Conservation (phyloP, 2,888 invertebrate genomes). For the Pediacus dermestoides region DNA sequence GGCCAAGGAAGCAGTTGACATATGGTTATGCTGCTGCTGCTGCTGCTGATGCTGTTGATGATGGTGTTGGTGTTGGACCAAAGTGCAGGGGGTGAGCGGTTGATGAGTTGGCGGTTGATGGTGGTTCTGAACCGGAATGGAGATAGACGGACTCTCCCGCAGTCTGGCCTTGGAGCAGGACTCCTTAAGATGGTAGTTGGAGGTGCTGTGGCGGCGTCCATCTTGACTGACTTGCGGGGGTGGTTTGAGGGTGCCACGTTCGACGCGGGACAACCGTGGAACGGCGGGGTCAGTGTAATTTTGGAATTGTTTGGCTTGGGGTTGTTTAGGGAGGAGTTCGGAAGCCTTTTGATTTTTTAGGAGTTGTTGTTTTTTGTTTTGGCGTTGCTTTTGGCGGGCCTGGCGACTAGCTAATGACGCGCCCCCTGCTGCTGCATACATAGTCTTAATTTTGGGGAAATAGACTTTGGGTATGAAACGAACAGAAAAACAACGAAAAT, state of each 20-base stretch:
- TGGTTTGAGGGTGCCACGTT: constrained; percentile 47
- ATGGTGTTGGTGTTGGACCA: constrained; percentile 35
- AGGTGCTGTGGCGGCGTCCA: constrained; percentile 46
- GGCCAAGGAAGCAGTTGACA: constrained; percentile 42
- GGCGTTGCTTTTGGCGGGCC: constrained; percentile 59
- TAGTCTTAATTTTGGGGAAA: constrained; percentile 38
- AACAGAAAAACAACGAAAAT: constrained; percentile 7
- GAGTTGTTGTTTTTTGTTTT: constrained; percentile 51
- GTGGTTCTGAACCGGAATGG: constrained; percentile 50
- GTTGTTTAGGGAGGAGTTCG: constrained; percentile 40
- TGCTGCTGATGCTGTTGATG: constrained; percentile 50
- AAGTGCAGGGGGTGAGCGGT: constrained; percentile 41
- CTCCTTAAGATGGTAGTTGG: constrained; percentile 41
- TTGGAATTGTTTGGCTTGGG: constrained; percentile 55
- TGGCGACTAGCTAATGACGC: constrained; percentile 82
- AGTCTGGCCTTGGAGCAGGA: constrained; percentile 41
- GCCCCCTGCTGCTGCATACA: constrained; percentile 89
- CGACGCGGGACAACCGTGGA: constrained; percentile 54
- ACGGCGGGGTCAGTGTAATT: constrained; percentile 51
- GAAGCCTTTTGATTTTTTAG: constrained; percentile 53
- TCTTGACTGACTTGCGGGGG: constrained; percentile 37
- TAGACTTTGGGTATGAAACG: constrained; percentile 16
- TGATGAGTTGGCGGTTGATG: constrained; percentile 56
- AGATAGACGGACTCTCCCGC: constrained; percentile 50
- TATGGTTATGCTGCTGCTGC: constrained; percentile 46